phyloP scores from a whole-genome alignment of 2,797 vertebrate species.

The Muscicapa comitata region DNA sequence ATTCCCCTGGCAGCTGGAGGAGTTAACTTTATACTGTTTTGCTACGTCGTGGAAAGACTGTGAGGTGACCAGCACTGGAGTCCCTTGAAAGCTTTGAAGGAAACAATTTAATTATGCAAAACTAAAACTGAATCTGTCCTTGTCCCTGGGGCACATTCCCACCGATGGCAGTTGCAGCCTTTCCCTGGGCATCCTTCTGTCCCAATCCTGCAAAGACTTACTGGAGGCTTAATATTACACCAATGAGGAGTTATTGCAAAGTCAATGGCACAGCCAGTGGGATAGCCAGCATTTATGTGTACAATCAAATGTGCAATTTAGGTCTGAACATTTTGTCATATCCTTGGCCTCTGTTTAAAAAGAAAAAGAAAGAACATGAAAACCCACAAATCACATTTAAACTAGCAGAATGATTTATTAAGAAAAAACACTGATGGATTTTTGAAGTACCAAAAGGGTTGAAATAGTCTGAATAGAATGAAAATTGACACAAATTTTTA shows the following conservation, averaged over 20 bases:
- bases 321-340: constrained; percentile 32
- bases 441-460: constrained; percentile 34
- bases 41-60: background rate
- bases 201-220: background rate
- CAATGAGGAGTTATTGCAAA: background rate
- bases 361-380: background rate
- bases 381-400: constrained; percentile 45
- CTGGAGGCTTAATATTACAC: background rate
- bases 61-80: background rate
- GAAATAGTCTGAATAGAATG: constrained; percentile 40
- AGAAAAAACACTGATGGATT: constrained; percentile 23
- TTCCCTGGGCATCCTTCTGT: background rate
- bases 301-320: constrained; percentile 7
- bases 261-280: background rate
- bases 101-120: constrained; percentile 6
- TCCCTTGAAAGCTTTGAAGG: constrained; percentile 26
- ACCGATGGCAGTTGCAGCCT: background rate
- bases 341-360: constrained; percentile 41
- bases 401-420: constrained; percentile 44
- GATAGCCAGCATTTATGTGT: background rate
- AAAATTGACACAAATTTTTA: constrained; percentile 51
- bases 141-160: background rate
- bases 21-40: background rate
- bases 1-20: background rate
- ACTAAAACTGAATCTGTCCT: background rate